Conservation (phyloP, 2,888 invertebrate species). For the Drosophila lutescens region DNA sequence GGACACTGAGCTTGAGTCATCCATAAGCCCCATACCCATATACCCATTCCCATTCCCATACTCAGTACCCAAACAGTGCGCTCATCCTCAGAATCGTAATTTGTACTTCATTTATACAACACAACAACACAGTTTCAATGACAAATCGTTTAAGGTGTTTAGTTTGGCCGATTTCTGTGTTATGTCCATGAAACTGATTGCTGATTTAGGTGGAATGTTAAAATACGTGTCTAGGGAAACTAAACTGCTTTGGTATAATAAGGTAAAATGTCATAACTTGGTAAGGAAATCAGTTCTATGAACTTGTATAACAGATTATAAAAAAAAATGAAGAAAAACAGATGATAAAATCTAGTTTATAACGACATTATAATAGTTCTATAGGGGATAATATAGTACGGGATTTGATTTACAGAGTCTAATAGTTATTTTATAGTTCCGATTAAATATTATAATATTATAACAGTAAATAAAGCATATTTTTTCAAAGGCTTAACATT, state of each 20-base stretch:
- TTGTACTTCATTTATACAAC: constrained; percentile 5
- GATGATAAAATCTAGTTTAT: too few relatives aligned
- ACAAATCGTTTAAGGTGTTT: background rate
- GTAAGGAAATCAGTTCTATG: background rate
- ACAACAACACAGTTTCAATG: constrained; percentile 4
- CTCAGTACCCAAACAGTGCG: constrained; percentile 2
- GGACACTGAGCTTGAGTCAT: constrained; percentile 7
- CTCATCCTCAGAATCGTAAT: constrained; percentile 17
- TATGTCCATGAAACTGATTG: background rate
- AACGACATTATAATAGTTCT: too few relatives aligned
- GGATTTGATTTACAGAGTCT: too few relatives aligned
- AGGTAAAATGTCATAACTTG: background rate
- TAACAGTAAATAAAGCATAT: too few relatives aligned
- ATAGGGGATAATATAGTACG: too few relatives aligned
- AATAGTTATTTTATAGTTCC: too few relatives aligned
- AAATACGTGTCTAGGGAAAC: background rate
- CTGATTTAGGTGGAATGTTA: background rate
- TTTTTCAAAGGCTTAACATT: too few relatives aligned
- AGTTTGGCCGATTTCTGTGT: background rate
- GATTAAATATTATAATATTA: too few relatives aligned
- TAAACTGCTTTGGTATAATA: too few relatives aligned
- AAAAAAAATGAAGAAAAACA: too few relatives aligned
- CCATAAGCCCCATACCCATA: constrained; percentile 2
- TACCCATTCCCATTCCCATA: too few relatives aligned
- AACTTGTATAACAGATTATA: background rate